Base-by-base conservation (phyloP, 1,140 invertebrate species). In the Cyrtorhinus lividipennis region DNA sequence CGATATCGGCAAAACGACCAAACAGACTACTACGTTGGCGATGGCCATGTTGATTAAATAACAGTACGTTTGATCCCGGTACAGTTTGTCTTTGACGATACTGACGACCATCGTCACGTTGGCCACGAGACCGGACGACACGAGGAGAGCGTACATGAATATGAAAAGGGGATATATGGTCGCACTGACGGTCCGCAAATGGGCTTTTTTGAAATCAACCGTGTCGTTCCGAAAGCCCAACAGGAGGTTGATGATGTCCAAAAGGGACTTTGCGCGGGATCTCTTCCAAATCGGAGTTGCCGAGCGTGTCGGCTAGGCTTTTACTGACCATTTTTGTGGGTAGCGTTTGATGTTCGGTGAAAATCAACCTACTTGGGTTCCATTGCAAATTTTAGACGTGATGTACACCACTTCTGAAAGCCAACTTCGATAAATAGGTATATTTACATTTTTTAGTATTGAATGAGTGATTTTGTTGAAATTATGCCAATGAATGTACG, bases 11-110 rank as follows among this genome's bases (percentile, higher is more conserved):
- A 87, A 67, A 5, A 85, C 82, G 60, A 84, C 70, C 10, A 81
- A 67, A 68, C 83, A 84, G 71, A 86, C 84, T 15, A 86, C 72
- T 0, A 86, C 71, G 68, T 87, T 83, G 59, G 83, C 81, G 18
- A 86, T 69, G 0, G 81, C 81, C 66, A 85, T 73, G 68, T 86
- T 87, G 56, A 82, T 76, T 24, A 88, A 72, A 69, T 83, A 85
- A 56, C 80, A 78, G 70, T 80, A 81, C 13, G 82, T 84, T 8
- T 81, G 76, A 67, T 86, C 82, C 59, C 76, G 76, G 67, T 81
- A 81, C 1, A 83, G 71, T n/a, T 78, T 74, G 65, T 80, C 71
- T 44, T 77, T 75, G 23, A 80, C 71, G n/a, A 85, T 77, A 66
- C 82, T 79, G 26, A 78, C 75, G 3, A 83, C 69, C 67, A 86